phyloP scores from a whole-genome alignment of 1,140 invertebrate genomes.

The Leptinotarsa texana region DNA sequence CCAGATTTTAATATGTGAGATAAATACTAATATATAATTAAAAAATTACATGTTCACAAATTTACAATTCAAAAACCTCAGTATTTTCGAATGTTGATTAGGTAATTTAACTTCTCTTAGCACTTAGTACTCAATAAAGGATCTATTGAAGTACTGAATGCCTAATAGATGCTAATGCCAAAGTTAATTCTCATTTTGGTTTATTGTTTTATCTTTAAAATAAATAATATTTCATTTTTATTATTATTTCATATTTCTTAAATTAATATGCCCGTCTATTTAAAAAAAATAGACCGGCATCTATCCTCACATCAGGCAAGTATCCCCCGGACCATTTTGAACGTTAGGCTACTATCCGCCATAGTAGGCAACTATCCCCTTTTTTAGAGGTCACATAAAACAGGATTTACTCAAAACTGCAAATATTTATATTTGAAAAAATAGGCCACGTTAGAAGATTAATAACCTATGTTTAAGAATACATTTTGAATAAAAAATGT shows the following conservation, averaged over 20 bases:
- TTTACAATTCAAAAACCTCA: too few relatives aligned
- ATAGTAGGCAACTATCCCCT: constrained; percentile 45
- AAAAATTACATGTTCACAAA: too few relatives aligned
- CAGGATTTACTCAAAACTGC: too few relatives aligned
- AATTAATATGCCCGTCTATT: neutral
- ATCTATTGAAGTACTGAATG: too few relatives aligned
- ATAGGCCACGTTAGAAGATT: constrained; percentile 37
- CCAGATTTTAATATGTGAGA: too few relatives aligned
- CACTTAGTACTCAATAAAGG: too few relatives aligned
- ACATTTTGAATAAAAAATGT: constrained; percentile 16
- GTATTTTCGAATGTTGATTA: too few relatives aligned
- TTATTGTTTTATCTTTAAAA: neutral
- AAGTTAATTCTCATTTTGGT: too few relatives aligned
- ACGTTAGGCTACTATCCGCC: constrained; percentile 43
- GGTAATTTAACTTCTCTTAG: too few relatives aligned
- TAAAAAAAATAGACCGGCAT: neutral
- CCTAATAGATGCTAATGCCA: too few relatives aligned
- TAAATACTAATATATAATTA: too few relatives aligned
- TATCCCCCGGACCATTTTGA: constrained; percentile 42
- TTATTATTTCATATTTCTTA: neutral
- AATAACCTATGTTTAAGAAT: constrained; percentile 8
- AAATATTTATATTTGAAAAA: constrained; percentile 27
- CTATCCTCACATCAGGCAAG: constrained; percentile 38
- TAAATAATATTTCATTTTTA: neutral
- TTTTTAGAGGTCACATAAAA: constrained; percentile 33